phyloP scores from a whole-genome alignment of 2,797 vertebrate species.

The Sebastes taczanowskii region DNA sequence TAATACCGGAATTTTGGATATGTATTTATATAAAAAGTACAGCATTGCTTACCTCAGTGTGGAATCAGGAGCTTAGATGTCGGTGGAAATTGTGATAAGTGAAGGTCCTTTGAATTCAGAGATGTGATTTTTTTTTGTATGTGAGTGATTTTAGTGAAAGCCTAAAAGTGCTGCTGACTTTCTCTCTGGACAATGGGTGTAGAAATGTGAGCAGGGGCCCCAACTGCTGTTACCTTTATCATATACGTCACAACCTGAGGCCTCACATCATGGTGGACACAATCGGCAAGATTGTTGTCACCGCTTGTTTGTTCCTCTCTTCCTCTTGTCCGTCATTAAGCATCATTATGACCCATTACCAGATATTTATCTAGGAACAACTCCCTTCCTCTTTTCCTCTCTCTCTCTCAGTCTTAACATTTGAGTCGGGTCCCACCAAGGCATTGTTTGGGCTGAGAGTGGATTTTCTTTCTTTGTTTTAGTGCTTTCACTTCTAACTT shows the following conservation, averaged over 20 bases:
- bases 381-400: conserved; percentile 83
- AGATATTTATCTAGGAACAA: conserved; percentile 85
- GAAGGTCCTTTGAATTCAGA: conserved; percentile 6
- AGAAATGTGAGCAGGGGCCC: conserved; percentile 45
- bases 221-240: conserved; percentile 47
- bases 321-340: conserved; percentile 84
- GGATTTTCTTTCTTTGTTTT: conserved; percentile 22
- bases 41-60: conserved; percentile 50
- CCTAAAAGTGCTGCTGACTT: conserved; percentile 9
- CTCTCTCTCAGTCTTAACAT: conserved; percentile 58
- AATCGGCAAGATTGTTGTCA: conserved; percentile 73
- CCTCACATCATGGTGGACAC: conserved; percentile 52
- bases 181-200: conserved; percentile 23
- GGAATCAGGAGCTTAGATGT: not conserved
- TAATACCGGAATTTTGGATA: not conserved
- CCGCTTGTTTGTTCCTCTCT: conserved; percentile 81
- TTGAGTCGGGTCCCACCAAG: conserved; percentile 33
- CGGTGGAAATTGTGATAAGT: not conserved
- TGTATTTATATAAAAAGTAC: not conserved
- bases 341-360: conserved; percentile 85
- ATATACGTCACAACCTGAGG: conserved; percentile 59
- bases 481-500: not conserved
- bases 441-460: conserved; percentile 71
- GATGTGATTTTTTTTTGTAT: not conserved
- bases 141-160: conserved; percentile 14